phyloP scores from a whole-genome alignment of 2,888 invertebrate species.

The Antheraea assamensis region DNA sequence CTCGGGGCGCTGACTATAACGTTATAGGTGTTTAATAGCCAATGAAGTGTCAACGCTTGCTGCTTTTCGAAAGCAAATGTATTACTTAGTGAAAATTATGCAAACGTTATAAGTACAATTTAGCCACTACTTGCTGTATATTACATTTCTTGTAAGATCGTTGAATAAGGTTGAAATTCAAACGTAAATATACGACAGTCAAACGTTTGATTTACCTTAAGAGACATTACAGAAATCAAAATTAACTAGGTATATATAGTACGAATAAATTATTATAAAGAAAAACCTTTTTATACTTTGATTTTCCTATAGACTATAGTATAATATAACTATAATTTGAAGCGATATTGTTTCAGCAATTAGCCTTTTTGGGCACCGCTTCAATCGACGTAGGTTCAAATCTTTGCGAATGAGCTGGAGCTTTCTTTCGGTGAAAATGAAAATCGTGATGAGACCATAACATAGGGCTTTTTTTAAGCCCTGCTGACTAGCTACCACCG shows the following conservation, averaged over 20 bases:
- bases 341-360: too few relatives aligned
- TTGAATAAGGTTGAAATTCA: not conserved
- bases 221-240: not conserved
- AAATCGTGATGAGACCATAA: too few relatives aligned
- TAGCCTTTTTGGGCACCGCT: too few relatives aligned
- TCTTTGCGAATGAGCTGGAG: too few relatives aligned
- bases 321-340: too few relatives aligned
- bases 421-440: too few relatives aligned
- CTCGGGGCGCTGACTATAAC: slow-evolving; percentile 64
- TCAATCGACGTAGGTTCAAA: too few relatives aligned
- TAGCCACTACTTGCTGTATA: not conserved
- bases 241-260: not conserved
- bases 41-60: slow-evolving; percentile 75
- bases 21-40: slow-evolving; percentile 77
- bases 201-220: too few relatives aligned
- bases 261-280: not conserved
- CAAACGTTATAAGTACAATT: not conserved
- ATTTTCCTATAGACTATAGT: too few relatives aligned
- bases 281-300: not conserved
- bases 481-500: too few relatives aligned
- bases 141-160: not conserved
- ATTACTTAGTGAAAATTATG: slow-evolving; percentile 53
- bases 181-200: not conserved
- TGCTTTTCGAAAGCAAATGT: slow-evolving; percentile 61
- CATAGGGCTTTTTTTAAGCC: too few relatives aligned